Base-by-base conservation (phyloP, 2,113 vertebrate genomes). In the Lutjanus erythropterus region DNA sequence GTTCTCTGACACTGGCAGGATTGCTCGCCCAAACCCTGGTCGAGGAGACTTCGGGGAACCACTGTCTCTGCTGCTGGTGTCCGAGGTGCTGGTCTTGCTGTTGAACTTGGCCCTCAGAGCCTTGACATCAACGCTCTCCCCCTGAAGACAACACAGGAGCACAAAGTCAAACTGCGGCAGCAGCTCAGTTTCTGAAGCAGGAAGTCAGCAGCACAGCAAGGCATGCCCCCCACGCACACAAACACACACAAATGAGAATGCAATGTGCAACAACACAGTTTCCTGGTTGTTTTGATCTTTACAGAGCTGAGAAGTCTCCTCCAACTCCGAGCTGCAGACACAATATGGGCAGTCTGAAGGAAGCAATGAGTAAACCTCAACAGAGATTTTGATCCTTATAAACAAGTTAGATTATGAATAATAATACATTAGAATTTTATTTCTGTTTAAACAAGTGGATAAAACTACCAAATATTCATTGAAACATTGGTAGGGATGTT, bases 81-180 rank as follows among this genome's bases (percentile, higher is more conserved):
- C 70, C 0, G 49, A 79, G 67, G 78, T 78, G 65, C 75, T 75
- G 84, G 76, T 33, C 33, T 84, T 78, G 61, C 42, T 69, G 74
- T 83, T 91, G 88, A 95, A 95, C 67, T 29, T 91, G 53, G 91
- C 93, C 86, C 88, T 90, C 78, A 96, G 86, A 83, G 94, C 91
- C 87, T 92, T 95, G 25, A 96, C 85, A 29, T 95, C 94, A 12
- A 93, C 18, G 18, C 14, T 90, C 47, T 95, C 94, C 85, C 31
- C 94, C 95, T 96, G 86, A 71, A 9, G 72, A 87, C 50, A 83
- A 88, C 27, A 86, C n/a, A 65, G 37, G 52, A 65, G 47, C 33
- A 80, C 23, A 83, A 53, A 72, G 10, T 74, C 61, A 72, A 16
- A n/a, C n/a, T n/a, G n/a, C 41, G 78, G 80, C 46, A 67, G 79